Evolutionary conservation across 2,797 vertebrate genomes (phyloP), one percentile per base, ranked within the genome.

Genomic region (Myoxocephalus aenaeus): DNA sequence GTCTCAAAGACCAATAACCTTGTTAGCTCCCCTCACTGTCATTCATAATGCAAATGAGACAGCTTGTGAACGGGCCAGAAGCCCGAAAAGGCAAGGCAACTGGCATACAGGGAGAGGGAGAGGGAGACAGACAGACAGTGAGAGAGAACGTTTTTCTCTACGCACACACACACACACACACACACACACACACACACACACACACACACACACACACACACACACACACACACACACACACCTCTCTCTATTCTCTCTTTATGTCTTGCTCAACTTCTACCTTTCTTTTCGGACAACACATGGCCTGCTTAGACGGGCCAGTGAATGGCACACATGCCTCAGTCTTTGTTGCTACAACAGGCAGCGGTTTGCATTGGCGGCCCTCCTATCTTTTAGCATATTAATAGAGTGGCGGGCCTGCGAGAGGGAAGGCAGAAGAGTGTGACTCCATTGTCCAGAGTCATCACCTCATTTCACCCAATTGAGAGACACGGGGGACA

Each of bases 1-100:
- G 92, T 94, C 95, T 96, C 95, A 95, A 95, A 96, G 95, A 95
- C 96, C 96, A 96, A 95, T 96, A 96, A 96, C 96, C 96, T 97
- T 94, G 94, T 96, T 96, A 96, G 96, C 94, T 95, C 91, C 95
- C 95, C 92, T 95, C 95, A 94, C 96, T 95, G 96, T 96, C 95
- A 96, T 96, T 97, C 96, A 96, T 92, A 95, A 96, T 94, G 95
- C 94, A 96, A 96, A 96, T 94, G 92, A 96, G 96, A 96, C 95
- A 96, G 96, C 94, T 92, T 96, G 95, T 94, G 86, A 96, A 95
- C 95, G 95, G 96, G 96, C 96, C 93, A 93, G 91, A 92, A 95
- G 96, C 95, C 89, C 88, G 80, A 92, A 89, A 92, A 93, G 92
- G 90, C 92, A 91, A 93, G 83, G 91, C 90, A 90, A 92, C 91